Base-by-base conservation (phyloP, 2,797 vertebrate genomes). In the Cyclura pinguis region DNA sequence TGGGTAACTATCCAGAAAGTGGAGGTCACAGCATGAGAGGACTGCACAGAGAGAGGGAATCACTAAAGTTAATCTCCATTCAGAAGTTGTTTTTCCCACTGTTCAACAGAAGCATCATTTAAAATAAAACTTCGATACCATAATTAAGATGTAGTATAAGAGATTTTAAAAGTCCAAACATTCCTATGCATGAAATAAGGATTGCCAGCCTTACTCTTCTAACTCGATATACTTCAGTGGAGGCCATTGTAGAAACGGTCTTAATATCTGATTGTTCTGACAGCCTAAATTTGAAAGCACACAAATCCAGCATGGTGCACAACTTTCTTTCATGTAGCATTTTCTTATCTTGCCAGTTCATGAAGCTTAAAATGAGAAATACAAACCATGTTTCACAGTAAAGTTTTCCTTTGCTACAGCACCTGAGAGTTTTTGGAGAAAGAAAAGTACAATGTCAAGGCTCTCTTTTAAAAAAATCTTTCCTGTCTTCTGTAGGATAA, bases 401-500 rank as follows among this genome's bases (percentile, higher is more conserved):
- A 29, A 18, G 16, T 77, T 86, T 42, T 77, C 38, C 24, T 42
- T 77, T 38, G 52, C 35, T 55, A 86, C 50, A 74, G 16, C 22
- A 86, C n/a, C 35, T 38, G n/a, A 29, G 35, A 29, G 12, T 67
- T 69, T 27, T 88, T 78, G 7, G 27, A 8, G 12, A 3, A 10
- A 10, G 18, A 7, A 7, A 38, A 69, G 8, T 3, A 52, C 38
- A 42, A 77, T 38, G 24, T 88, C 64, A 64, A n/a, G 52, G 57
- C n/a, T 29, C 50, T 20, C 47, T 86, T 22, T 82, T 9, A 32
- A 38, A 67, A 93, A 69, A 69, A 1, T 55, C 1, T 93, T 4
- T 86, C 4, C 24, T 93, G 1, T 85, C 93, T 93, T 32, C 90
- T 87, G 47, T 92, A 99, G 99, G 99, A 99, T 97, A 99, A 99